phyloP scores from a whole-genome alignment of 2,888 invertebrate species.

The Drosophila leonis region DNA sequence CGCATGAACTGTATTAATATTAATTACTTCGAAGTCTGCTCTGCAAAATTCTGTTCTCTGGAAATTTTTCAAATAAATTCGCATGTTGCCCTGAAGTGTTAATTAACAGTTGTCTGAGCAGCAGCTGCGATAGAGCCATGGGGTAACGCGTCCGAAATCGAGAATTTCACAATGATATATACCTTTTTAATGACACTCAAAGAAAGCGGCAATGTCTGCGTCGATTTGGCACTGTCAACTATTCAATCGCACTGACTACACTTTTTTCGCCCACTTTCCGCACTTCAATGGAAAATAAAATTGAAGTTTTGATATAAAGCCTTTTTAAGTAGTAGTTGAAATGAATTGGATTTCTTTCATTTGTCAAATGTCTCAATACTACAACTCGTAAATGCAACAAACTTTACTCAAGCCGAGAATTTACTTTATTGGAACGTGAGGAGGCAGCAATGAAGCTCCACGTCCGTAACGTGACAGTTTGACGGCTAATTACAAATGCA shows the following conservation, averaged over 20 bases:
- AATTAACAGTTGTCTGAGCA: constrained; percentile 59
- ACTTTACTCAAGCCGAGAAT: neutral
- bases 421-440: neutral
- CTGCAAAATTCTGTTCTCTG: constrained; percentile 30
- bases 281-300: neutral
- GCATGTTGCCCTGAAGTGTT: constrained; percentile 56
- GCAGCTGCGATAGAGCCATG: constrained; percentile 3
- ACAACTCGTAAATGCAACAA: constrained; percentile 3
- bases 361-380: neutral
- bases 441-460: neutral
- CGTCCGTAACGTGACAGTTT: constrained; percentile 24
- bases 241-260: constrained; percentile 32
- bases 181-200: constrained; percentile 41
- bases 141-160: constrained; percentile 13
- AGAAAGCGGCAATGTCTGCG: neutral
- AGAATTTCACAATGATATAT: constrained; percentile 31
- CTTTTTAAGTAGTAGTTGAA: neutral
- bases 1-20: constrained; percentile 32
- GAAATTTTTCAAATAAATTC: constrained; percentile 36
- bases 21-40: constrained; percentile 63
- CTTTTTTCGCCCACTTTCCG: neutral
- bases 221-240: constrained; percentile 6
- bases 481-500: constrained; percentile 57
- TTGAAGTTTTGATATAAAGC: neutral
- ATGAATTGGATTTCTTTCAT: neutral